Conservation (phyloP, 2,888 invertebrate species). For the Drosophila subquinaria region DNA sequence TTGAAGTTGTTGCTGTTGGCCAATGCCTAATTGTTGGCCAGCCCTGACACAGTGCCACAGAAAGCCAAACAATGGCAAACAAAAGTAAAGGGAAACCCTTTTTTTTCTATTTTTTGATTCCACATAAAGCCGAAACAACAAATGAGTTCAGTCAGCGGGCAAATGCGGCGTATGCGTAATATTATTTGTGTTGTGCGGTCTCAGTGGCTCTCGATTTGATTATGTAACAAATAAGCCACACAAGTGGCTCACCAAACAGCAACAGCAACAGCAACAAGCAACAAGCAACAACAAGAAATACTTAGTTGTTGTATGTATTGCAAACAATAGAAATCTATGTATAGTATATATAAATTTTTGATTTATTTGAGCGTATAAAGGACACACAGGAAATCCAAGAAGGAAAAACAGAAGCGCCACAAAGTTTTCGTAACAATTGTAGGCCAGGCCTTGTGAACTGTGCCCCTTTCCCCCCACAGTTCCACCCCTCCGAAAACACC, state of each 20-base stretch:
- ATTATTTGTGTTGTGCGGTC: conserved; percentile 66
- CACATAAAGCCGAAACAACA: conserved; percentile 44
- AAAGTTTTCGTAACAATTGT: conserved; percentile 65
- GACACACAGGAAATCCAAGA: conserved; percentile 56
- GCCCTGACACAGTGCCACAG: conserved; percentile 78
- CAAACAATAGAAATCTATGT: conserved; percentile 49
- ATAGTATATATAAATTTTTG: conserved; percentile 61
- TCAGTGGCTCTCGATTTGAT: conserved; percentile 69
- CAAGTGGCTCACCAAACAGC: conserved; percentile 62
- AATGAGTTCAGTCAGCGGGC: conserved; percentile 57
- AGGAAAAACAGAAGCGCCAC: conserved; percentile 72
- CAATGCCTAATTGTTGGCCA: conserved; percentile 74
- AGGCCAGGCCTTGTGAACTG: conserved; percentile 59
- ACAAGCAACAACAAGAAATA: conserved; percentile 12
- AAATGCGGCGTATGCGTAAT: conserved; percentile 75
- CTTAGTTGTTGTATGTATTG: conserved; percentile 23
- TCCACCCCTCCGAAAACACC: conserved; percentile 47
- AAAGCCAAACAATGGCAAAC: conserved; percentile 46
- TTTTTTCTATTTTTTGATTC: conserved; percentile 18
- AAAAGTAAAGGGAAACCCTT: conserved; percentile 53
- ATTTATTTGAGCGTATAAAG: conserved; percentile 78
- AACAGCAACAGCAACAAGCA: background rate
- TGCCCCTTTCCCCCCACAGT: background rate
- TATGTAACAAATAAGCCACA: conserved; percentile 75
- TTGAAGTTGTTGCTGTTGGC: conserved; percentile 27